A percentile compares a stretch with the other conserved stretches of the same genome.
phyloP scores from a whole-genome alignment of 2,113 vertebrate species.

The Damaliscus lunatus region DNA sequence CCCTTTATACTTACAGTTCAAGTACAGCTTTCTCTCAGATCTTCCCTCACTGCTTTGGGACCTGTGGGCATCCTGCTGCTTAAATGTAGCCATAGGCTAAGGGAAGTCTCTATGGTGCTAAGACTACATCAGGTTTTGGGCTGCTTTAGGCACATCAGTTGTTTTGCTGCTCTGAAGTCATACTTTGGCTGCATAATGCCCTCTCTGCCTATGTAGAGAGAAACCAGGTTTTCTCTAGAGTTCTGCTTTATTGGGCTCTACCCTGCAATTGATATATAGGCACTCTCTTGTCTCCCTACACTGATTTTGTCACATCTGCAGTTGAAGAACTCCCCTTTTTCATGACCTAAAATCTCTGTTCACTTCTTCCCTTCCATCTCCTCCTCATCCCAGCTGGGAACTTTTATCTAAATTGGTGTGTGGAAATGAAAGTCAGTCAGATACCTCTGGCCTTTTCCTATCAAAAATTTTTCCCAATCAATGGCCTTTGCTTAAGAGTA shows the following conservation, averaged over 20 bases:
- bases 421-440: neutral
- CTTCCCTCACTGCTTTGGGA: neutral
- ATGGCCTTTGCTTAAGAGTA: neutral
- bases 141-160: neutral
- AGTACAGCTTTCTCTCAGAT: neutral
- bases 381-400: neutral
- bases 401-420: neutral
- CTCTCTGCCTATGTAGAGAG: neutral
- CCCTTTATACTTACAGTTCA: neutral
- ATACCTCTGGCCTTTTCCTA: neutral
- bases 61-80: neutral
- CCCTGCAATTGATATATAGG: neutral
- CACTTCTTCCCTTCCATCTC: neutral
- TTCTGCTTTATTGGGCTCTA: neutral
- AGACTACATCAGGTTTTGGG: neutral
- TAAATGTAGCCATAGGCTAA: neutral
- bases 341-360: neutral
- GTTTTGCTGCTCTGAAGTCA: neutral
- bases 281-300: neutral
- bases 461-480: neutral
- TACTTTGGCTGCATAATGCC: neutral
- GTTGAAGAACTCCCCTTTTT: neutral
- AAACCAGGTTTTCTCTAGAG: neutral
- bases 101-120: fast-evolving
- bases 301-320: neutral